Percentiles rank a stretch among this genome's conserved stretches.
These are phyloP conservation scores for Solenopsis fugax DNA, from an alignment of 1,140 invertebrate genomes.

Conservation along the genomic window DNA sequence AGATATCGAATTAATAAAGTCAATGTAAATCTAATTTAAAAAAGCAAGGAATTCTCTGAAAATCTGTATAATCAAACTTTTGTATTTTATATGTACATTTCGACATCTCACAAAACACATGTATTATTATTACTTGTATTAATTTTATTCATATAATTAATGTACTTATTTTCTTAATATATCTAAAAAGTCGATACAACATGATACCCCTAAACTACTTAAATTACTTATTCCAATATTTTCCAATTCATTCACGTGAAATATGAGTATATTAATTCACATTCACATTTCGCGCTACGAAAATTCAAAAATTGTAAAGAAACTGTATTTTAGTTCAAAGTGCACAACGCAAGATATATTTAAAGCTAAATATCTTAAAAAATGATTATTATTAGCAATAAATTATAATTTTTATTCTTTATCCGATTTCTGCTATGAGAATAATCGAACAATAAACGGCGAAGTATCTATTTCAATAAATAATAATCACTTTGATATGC, in stretches of 20 bases:
- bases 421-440: not conserved
- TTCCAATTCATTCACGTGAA: not conserved
- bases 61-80: not conserved
- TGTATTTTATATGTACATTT: not conserved
- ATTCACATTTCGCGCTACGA: not conserved
- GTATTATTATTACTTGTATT: constrained; percentile 7
- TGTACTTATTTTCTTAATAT: not conserved
- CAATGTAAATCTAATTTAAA: not conserved
- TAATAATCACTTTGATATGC: not conserved
- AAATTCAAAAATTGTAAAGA: not conserved
- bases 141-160: not conserved
- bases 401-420: not conserved
- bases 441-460: not conserved
- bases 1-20: not conserved
- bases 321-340: not conserved
- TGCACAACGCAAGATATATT: not conserved
- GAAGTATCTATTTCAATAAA: not conserved
- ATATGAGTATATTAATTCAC: too few relatives aligned
- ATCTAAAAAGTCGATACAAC: not conserved
- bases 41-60: not conserved
- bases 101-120: not conserved
- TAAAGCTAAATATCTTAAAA: not conserved
- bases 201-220: not conserved
- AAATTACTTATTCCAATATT: not conserved
- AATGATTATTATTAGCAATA: not conserved